phyloP scores from a whole-genome alignment of 1,140 invertebrate genomes.

The Helicoverpa zea region DNA sequence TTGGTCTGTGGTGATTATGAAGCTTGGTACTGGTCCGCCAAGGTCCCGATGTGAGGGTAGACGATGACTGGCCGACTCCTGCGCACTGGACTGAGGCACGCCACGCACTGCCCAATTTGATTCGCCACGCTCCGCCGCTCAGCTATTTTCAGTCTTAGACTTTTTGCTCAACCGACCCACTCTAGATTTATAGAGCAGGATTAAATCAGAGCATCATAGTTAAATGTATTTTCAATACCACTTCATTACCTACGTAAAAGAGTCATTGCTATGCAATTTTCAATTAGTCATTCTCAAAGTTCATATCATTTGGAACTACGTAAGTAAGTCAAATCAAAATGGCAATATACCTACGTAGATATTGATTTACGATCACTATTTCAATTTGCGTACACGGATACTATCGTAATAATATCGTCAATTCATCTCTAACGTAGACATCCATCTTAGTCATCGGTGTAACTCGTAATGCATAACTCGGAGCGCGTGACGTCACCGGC shows the following conservation, averaged over 20 bases:
- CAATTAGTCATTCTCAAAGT: too few species aligned
- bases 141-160: constrained; percentile 67
- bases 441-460: constrained; percentile 35
- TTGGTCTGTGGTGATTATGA: neutral
- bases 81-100: constrained; percentile 62
- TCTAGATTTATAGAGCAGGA: constrained; percentile 39
- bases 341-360: neutral
- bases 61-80: constrained; percentile 62
- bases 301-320: neutral
- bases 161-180: constrained; percentile 62
- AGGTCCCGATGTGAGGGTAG: constrained; percentile 47
- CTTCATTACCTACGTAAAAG: neutral
- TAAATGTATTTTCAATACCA: constrained; percentile 21
- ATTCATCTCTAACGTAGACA: constrained; percentile 40
- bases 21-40: constrained; percentile 1
- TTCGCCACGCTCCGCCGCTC: constrained; percentile 64
- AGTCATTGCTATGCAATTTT: too few species aligned
- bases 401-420: constrained; percentile 28
- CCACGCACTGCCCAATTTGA: constrained; percentile 65
- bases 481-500: constrained; percentile 21
- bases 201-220: constrained; percentile 36
- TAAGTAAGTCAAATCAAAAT: constrained; percentile 9
- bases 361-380: constrained; percentile 2
- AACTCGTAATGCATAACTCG: constrained; percentile 28
- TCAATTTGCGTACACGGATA: constrained; percentile 30